A percentile compares a stretch with the other conserved stretches of the same genome.
Conservation (phyloP, 2,888 invertebrate genomes). For the Phymatocera aterrima region DNA sequence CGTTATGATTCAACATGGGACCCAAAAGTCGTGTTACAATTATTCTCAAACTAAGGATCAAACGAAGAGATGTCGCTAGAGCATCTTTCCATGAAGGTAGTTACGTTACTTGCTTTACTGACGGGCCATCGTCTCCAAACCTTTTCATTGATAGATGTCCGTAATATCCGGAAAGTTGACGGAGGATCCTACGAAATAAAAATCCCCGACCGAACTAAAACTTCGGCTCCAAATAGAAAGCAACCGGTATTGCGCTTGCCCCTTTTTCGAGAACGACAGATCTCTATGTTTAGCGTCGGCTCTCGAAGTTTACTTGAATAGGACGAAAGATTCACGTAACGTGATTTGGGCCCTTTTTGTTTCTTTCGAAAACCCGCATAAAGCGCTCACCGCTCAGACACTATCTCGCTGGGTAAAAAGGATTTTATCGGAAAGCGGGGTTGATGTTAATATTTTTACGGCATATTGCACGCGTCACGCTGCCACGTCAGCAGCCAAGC, state of each 20-base stretch:
- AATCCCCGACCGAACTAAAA: background rate
- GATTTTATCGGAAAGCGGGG: conserved; percentile 7
- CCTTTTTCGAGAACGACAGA: background rate
- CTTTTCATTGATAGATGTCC: background rate
- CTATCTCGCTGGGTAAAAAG: conserved; percentile 34
- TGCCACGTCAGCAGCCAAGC: conserved; percentile 30
- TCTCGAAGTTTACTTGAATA: background rate
- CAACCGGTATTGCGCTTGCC: background rate
- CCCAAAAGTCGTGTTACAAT: conserved; percentile 45
- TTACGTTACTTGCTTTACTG: conserved; percentile 51
- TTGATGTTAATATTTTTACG: conserved; percentile 22
- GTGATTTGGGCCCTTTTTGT: background rate
- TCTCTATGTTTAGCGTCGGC: background rate
- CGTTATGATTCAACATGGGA: conserved; percentile 59
- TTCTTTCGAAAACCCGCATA: background rate
- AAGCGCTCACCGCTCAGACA: background rate
- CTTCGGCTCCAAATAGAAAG: background rate
- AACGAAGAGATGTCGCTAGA: conserved; percentile 32
- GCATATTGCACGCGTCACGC: conserved; percentile 38
- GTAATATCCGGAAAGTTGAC: background rate
- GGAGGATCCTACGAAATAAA: background rate
- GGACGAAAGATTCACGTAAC: background rate
- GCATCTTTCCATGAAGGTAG: conserved; percentile 51
- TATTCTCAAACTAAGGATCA: background rate
- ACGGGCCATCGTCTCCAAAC: background rate